Base-by-base conservation (phyloP, 2,797 vertebrate genomes). In the Helicolenus hilgendorfi region DNA sequence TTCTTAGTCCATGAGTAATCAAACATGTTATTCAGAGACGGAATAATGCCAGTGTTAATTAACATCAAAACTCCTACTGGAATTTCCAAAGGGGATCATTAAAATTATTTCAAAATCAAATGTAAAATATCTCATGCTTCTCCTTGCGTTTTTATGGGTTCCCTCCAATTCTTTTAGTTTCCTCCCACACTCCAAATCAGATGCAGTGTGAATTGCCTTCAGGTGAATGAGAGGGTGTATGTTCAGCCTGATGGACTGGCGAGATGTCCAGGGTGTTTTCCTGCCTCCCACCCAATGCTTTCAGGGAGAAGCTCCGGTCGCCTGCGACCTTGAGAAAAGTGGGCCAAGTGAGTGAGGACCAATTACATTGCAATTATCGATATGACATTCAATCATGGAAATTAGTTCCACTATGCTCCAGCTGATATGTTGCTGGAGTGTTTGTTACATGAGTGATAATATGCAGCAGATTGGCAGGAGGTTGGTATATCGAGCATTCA, bases 261-360 rank as follows among this genome's bases (percentile, higher is more conserved):
- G 64, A 60, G 22, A 69, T 83, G 71, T 87, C 73, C 56, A 63
- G 72, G 76, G 87, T 94, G 72, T 86, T 79, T 92, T 88, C 79
- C 92, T 82, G 31, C 72, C 63, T 87, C 74, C 80, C 60, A 90
- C 80, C 33, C 15, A 60, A 9, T 29, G 33, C 20, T 58, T 71
- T 77, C 63, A 74, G 55, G 67, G 59, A 89, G 55, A 29, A 60
- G 2, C 58, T 38, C 24, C 13, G 71, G 31, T 24, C 9, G 9
- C 59, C n/a, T 55, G 59, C 45, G 27, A 85, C 71, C 67, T 73
- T 79, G 9, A 36, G 14, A 63, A 84, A 92, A 81, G 55, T 75
- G 68, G 59, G 63, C 35, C 72, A 82, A 72, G 41, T 58, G 27
- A 72, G 45, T 49, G 45, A 49, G 68, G 63, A 69, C 35, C 53